Evolutionary conservation across 1,140 invertebrate genomes (phyloP), one percentile per base, ranked within the genome.

Genomic region (Macrobrachium rosenbergii): DNA sequence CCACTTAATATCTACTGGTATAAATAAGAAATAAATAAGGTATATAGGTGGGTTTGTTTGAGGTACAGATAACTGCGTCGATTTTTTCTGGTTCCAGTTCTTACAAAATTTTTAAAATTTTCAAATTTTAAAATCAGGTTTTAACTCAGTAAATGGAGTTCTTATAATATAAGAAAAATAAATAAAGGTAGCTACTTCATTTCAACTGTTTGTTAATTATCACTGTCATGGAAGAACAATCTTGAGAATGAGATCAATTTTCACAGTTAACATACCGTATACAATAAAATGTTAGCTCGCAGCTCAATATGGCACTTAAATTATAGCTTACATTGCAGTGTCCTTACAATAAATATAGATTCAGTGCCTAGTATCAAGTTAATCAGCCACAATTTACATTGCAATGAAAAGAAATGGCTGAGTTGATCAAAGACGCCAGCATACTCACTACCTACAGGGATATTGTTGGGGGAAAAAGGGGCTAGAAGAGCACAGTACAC

Each of bases 1-100:
- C 86, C 86, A 88, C 86, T 88, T 88, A 88, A 58, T 82, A 80
- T 88, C 77, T 60, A 82, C 52, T 52, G 52, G 67, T 83, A 88
- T 88, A 88, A 88, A 88, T 88, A 82, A 88, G 75, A 88, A 88
- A 88, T 88, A 88, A 88, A 82, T 83, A 88, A 72, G 77, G 80
- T 79, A 82, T 63, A 73, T 83, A 82, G 73, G 86, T 76, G 79
- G 86, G 85, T 72, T 87, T 87, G 19, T 64, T 87, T 82, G 85
- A 87, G 85, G 85, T 87, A 87, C 85, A 87, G 60, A 72, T 43
- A 28, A 72, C 69, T 72, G 69, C 69, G 69, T 72, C 52, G 45
- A 28, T 72, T 72, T 69, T 72, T 72, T 37, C 5, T 28, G n/a
- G n/a, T 72, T 28, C n/a, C 0, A 69, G 28, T 17, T 69, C 28